These are phyloP conservation scores for Dicyrtomina minuta DNA, from an alignment of 2,888 invertebrate species.

Conservation along the genomic window DNA sequence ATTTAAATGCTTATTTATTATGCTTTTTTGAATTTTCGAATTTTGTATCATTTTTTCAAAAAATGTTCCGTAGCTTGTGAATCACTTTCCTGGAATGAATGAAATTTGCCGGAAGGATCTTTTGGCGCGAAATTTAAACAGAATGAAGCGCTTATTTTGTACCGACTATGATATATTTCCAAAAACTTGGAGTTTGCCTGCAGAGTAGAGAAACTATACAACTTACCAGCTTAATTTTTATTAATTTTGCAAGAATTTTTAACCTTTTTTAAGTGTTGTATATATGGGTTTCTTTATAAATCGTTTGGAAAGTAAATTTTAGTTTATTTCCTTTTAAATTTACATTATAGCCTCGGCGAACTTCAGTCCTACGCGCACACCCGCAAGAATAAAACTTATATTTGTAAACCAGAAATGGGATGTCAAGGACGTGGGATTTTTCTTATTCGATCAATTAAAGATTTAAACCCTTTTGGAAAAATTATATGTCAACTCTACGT, in stretches of 20 bases:
- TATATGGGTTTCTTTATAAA: no score
- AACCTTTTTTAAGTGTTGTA: no score
- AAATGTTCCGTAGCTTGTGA: constrained; percentile 70
- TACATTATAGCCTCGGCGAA: constrained; percentile 66
- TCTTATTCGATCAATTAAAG: constrained; percentile 75
- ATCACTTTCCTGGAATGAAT: constrained; percentile 89
- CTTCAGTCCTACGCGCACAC: constrained; percentile 70
- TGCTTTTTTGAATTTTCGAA: not conserved
- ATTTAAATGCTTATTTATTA: not conserved
- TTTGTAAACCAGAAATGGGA: constrained; percentile 87
- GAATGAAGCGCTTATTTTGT: constrained; percentile 84
- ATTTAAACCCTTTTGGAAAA: constrained; percentile 74
- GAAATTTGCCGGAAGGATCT: constrained; percentile 88
- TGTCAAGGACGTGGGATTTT: constrained; percentile 89
- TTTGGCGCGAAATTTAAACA: constrained; percentile 81
- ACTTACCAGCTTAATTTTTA: constrained; percentile 59
- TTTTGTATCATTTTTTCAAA: not conserved
- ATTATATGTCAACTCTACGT: constrained; percentile 84
- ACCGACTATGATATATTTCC: constrained; percentile 90
- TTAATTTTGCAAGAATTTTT: no score
- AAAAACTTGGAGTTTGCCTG: constrained; percentile 90
- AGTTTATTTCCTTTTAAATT: not conserved
- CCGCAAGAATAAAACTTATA: constrained; percentile 74
- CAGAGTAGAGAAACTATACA: constrained; percentile 64
- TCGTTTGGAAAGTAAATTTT: not conserved